Evolutionary conservation across 2,888 invertebrate species (phyloP).

Genomic region (Fragum whitleyi): DNA sequence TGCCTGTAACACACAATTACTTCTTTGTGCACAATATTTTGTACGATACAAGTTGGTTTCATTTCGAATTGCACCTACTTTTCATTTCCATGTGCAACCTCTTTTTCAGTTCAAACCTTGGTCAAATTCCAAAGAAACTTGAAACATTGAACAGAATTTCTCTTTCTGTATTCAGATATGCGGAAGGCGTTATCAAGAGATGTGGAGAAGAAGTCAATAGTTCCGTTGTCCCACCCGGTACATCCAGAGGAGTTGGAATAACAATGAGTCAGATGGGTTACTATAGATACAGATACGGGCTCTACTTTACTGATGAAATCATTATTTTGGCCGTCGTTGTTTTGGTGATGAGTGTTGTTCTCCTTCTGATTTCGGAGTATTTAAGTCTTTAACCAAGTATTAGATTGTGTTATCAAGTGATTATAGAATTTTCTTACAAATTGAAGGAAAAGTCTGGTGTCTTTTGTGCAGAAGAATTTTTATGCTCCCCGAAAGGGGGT

Average conservation of each 20-base stretch:
- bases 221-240: conserved; percentile 97
- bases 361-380: conserved; percentile 16
- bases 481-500: background rate
- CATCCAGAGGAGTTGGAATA: conserved; percentile 96
- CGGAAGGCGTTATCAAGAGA: conserved; percentile 98
- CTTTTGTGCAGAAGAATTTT: too few relatives aligned
- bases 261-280: conserved; percentile 77
- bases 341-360: conserved; percentile 1
- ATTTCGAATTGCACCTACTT: too few relatives aligned
- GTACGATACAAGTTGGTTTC: too few relatives aligned
- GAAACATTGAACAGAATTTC: too few relatives aligned
- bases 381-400: background rate
- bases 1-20: too few relatives aligned
- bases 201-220: conserved; percentile 94
- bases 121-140: too few relatives aligned
- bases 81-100: too few relatives aligned
- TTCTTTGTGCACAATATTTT: too few relatives aligned
- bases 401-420: background rate
- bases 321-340: conserved; percentile 16
- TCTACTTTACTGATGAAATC: conserved; percentile 41
- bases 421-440: too few relatives aligned
- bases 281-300: conserved; percentile 62
- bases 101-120: too few relatives aligned
- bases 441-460: too few relatives aligned
- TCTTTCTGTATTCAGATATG: conserved; percentile 92